These are phyloP conservation scores for Adelges cooleyi DNA, from an alignment of 1,140 invertebrate genomes.

Conservation along the genomic window DNA sequence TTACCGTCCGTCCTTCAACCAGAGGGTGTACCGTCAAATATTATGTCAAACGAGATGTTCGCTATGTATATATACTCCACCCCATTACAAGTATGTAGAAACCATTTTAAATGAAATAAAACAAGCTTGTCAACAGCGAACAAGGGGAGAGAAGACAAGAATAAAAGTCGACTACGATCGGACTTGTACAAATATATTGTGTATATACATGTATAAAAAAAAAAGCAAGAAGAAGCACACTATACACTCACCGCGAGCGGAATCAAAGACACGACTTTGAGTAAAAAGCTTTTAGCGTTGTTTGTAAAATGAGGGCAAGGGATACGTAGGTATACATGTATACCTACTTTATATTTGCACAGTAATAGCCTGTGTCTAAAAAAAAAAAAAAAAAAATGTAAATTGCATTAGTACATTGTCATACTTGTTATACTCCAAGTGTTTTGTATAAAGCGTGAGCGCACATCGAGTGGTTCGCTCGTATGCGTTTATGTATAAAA, in stretches of 20 bases:
- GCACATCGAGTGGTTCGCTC: too few species aligned
- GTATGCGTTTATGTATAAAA: too few species aligned
- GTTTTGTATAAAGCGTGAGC: too few species aligned
- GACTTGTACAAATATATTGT: neutral
- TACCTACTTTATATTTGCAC: slow-evolving; percentile 9
- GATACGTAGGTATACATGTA: too few species aligned
- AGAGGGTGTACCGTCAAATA: neutral
- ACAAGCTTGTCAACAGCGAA: neutral
- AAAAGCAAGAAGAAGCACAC: neutral
- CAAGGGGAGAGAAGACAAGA: neutral
- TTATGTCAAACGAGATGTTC: slow-evolving; percentile 15
- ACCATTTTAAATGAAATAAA: slow-evolving; percentile 27
- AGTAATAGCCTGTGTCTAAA: neutral
- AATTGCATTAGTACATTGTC: neutral
- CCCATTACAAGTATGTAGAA: neutral
- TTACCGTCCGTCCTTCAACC: neutral
- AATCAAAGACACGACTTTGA: neutral
- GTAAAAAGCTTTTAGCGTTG: slow-evolving; percentile 20
- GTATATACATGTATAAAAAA: neutral
- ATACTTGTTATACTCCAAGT: too few species aligned
- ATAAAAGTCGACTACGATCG: slow-evolving; percentile 5
- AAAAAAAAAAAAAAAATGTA: neutral
- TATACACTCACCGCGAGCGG: neutral
- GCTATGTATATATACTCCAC: slow-evolving; percentile 5
- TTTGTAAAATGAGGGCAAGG: slow-evolving; percentile 11